phyloP scores from a whole-genome alignment of 2,113 vertebrate genomes.

The Semnornis frantzii region DNA sequence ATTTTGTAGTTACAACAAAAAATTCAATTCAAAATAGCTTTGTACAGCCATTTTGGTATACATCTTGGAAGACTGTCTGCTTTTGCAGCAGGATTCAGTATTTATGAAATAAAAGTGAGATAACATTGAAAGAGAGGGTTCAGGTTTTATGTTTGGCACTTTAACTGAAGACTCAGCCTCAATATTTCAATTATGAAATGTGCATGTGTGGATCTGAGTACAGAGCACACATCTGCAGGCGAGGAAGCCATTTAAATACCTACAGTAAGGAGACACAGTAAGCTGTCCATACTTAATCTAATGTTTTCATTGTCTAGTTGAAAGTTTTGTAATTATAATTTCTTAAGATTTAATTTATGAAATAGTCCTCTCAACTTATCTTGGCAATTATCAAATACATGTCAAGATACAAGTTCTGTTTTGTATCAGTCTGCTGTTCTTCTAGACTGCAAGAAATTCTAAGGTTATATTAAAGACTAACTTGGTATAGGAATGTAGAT shows the following conservation, averaged over 20 bases:
- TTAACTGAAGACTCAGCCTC: background rate
- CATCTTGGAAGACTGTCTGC: background rate
- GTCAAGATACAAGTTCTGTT: background rate
- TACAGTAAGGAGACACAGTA: background rate
- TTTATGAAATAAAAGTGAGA: background rate
- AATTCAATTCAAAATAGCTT: background rate
- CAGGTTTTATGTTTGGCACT: background rate
- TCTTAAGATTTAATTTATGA: background rate
- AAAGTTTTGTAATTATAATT: background rate
- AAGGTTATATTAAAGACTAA: background rate
- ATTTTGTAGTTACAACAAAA: background rate
- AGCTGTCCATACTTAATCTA: background rate
- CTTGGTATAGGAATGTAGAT: background rate
- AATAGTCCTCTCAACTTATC: background rate
- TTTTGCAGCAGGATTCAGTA: background rate
- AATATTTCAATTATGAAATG: background rate
- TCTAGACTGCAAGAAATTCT: background rate
- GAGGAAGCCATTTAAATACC: background rate
- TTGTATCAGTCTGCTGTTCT: background rate
- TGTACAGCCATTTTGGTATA: background rate
- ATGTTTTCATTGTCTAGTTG: background rate
- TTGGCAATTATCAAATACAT: background rate
- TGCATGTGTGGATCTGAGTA: background rate
- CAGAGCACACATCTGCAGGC: background rate
- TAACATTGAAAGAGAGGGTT: background rate